A percentile compares a stretch with the other conserved stretches of the same genome.
These are phyloP conservation scores for Erebia ligea DNA, from an alignment of 2,888 invertebrate genomes.

Conservation along the genomic window DNA sequence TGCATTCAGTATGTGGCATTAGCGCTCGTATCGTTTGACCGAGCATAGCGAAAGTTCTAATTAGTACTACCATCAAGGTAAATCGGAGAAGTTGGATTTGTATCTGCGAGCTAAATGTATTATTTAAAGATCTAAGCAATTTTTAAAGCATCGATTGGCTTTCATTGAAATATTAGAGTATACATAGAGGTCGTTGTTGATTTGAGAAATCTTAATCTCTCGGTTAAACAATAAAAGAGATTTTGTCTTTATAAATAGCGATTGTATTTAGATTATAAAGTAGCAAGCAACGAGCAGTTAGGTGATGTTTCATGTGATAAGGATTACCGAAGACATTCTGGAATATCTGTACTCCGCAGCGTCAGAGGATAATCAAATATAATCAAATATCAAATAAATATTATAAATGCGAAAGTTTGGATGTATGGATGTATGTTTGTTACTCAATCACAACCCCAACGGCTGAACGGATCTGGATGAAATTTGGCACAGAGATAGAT, in stretches of 20 bases:
- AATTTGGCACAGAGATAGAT: too few relatives aligned
- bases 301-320: too few relatives aligned
- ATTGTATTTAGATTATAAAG: background rate
- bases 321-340: too few relatives aligned
- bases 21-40: background rate
- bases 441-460: too few relatives aligned
- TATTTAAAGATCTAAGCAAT: background rate
- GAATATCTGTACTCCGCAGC: too few relatives aligned
- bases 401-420: too few relatives aligned
- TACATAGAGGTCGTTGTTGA: background rate
- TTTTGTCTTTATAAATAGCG: background rate
- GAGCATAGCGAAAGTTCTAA: conserved; percentile 7
- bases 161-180: too few relatives aligned
- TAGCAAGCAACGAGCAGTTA: too few relatives aligned
- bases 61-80: conserved; percentile 1
- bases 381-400: too few relatives aligned
- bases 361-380: too few relatives aligned
- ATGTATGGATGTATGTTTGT: too few relatives aligned
- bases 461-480: too few relatives aligned
- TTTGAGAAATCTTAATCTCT: background rate
- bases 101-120: background rate
- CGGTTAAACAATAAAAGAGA: background rate
- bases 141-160: background rate
- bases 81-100: background rate
- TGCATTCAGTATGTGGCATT: background rate